Evolutionary conservation across 2,888 invertebrate species (phyloP), one percentile per base, ranked within the genome.

Genomic region (Gymnosoma rotundatum): DNA sequence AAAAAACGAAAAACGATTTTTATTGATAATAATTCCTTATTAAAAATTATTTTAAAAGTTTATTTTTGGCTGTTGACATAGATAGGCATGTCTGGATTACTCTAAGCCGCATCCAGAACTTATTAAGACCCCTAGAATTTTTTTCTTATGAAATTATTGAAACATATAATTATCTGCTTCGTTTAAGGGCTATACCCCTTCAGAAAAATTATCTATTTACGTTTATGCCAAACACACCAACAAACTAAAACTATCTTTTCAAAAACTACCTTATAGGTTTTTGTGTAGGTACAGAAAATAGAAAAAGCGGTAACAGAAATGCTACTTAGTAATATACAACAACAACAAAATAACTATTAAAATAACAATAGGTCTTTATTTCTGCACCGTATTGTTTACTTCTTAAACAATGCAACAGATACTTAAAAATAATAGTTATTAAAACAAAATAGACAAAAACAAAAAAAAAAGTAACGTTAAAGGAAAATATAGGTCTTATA

Each of bases 401-500:
- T 70, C 67, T 67, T 73, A 74, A 80, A 84, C 83, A 84, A 84
- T 84, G 80, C 76, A 69, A 73, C 63, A 73, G 79, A 79, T 79
- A 83, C 66, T 64, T 38, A 67, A 69, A 83, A 67, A 70, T 54
- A 63, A 16, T 56, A 48, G 52, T 67, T 56, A 48, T 58, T 67
- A 78, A 61, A 78, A 78, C 48, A 78, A 73, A 52, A 78, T 42
- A 50, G 52, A 81, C n/a, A 56, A 12, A 78, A 69, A 25, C 50
- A 58, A 52, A 64, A 25, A 64, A 25, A 25, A 2, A 52, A 60
- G 58, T 73, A 58, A 52, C 12, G 14, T 32, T 66, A 48, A 69
- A 74, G 66, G 42, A 78, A 83, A 76, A 84, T 84, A 81, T 84
- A 84, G 83, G 83, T 81, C 83, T 84, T 78, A 84, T 84, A 84